Evolutionary conservation across 2,888 invertebrate species (phyloP).

Genomic region (Aspidiotus destructor): DNA sequence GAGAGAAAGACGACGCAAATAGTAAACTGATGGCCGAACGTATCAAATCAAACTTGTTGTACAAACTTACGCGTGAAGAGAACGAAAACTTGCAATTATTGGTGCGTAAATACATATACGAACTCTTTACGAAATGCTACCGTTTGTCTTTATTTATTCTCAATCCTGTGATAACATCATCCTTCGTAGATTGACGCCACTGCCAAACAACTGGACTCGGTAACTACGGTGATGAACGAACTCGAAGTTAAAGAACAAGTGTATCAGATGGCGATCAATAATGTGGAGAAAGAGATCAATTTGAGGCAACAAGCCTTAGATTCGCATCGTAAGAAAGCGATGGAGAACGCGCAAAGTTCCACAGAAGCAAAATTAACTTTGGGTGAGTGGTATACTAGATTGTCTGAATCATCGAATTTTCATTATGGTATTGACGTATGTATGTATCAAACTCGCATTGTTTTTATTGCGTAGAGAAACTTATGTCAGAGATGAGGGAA

Average conservation of each 20-base stretch:
- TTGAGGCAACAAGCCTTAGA: slow-evolving; percentile 93
- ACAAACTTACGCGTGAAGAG: slow-evolving; percentile 87
- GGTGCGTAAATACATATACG: slow-evolving; percentile 44
- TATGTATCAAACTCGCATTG: neutral
- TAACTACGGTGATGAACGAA: slow-evolving; percentile 84
- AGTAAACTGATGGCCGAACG: slow-evolving; percentile 97
- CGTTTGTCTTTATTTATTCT: neutral
- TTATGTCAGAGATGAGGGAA: slow-evolving; percentile 95
- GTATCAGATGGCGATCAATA: slow-evolving; percentile 79
- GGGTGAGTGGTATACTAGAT: slow-evolving; percentile 45
- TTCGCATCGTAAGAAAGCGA: slow-evolving; percentile 94
- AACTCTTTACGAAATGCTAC: neutral
- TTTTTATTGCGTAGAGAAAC: slow-evolving; percentile 63
- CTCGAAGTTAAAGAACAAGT: slow-evolving; percentile 92
- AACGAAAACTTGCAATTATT: slow-evolving; percentile 87
- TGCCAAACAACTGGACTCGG: slow-evolving; percentile 84
- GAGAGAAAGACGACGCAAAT: slow-evolving; percentile 96
- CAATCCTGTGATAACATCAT: neutral
- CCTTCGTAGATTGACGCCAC: slow-evolving; percentile 8
- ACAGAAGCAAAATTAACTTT: slow-evolving; percentile 93
- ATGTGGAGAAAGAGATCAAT: slow-evolving; percentile 87
- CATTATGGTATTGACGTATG: neutral
- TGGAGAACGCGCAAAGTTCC: slow-evolving; percentile 93
- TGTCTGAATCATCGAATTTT: no score
- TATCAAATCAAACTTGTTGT: slow-evolving; percentile 89